A percentile compares a stretch with the other conserved stretches of the same genome.
These are phyloP conservation scores for Lepus timidus DNA, from an alignment of 2,113 vertebrate genomes.

Conservation along the genomic window DNA sequence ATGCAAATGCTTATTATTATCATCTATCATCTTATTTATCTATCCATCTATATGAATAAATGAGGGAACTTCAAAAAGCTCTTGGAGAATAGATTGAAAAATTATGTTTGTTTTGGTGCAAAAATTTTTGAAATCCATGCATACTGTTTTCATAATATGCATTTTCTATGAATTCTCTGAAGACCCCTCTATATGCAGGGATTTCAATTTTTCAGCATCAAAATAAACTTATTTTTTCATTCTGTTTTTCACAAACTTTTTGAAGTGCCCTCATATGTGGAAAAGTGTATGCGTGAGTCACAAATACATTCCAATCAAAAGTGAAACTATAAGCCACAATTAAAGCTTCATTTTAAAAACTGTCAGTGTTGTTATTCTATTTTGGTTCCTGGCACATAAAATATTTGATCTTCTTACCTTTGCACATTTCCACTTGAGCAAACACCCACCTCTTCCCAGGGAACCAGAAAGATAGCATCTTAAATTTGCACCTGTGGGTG, in stretches of 20 bases:
- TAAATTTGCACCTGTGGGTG: neutral
- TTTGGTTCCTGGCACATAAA: conserved; percentile 21
- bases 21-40: neutral
- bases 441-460: neutral
- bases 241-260: too few relatives aligned
- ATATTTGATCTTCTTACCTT: neutral
- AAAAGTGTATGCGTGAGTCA: neutral
- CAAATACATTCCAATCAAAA: conserved; percentile 19
- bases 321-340: neutral
- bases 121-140: too few relatives aligned
- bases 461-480: conserved; percentile 7
- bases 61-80: too few relatives aligned
- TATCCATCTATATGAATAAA: neutral
- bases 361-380: neutral
- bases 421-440: conserved; percentile 10
- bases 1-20: neutral
- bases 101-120: too few relatives aligned
- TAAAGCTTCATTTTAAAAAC: conserved; percentile 29
- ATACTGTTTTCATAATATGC: too few relatives aligned
- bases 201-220: too few relatives aligned
- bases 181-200: too few relatives aligned
- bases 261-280: neutral
- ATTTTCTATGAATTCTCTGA: too few relatives aligned
- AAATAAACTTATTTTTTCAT: too few relatives aligned
- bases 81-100: too few relatives aligned